phyloP scores from a whole-genome alignment of 2,113 vertebrate genomes.

The Gymnocephalus cernua region DNA sequence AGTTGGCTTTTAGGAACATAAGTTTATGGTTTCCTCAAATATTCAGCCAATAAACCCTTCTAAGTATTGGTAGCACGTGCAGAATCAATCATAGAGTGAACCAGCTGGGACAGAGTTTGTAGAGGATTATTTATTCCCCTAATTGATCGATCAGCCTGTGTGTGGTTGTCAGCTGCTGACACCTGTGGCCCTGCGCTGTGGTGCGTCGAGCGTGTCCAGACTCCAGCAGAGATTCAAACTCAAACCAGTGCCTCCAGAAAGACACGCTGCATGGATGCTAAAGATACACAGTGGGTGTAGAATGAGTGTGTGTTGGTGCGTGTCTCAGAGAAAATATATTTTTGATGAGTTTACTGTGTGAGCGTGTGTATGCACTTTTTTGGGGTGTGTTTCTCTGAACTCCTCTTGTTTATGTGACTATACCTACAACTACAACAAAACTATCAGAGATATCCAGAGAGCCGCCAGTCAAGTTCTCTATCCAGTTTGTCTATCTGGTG shows the following conservation, averaged over 20 bases:
- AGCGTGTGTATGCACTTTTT: neutral
- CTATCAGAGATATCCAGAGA: neutral
- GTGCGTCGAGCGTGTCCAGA: constrained; percentile 13
- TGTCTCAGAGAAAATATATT: constrained; percentile 11
- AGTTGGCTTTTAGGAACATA: constrained; percentile 42
- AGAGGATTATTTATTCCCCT: constrained; percentile 64
- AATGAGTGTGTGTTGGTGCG: neutral
- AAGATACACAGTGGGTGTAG: neutral
- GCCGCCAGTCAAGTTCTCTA: constrained; percentile 11
- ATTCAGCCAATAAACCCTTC: constrained; percentile 46
- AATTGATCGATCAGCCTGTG: constrained; percentile 62
- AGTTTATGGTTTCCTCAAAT: constrained; percentile 41
- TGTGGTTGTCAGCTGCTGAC: constrained; percentile 44
- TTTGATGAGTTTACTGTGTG: neutral
- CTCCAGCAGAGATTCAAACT: constrained; percentile 50
- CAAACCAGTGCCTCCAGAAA: constrained; percentile 24
- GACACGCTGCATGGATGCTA: neutral
- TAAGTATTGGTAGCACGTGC: constrained; percentile 31
- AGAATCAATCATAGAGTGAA: constrained; percentile 58
- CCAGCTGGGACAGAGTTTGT: constrained; percentile 33
- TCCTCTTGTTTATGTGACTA: constrained; percentile 27
- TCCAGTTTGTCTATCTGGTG: constrained; percentile 18
- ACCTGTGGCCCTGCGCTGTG: constrained; percentile 49
- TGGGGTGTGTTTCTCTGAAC: neutral
- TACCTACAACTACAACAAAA: too few relatives aligned